Evolutionary conservation across 2,113 vertebrate species (phyloP).

Genomic region (Paramisgurnus dabryanus): DNA sequence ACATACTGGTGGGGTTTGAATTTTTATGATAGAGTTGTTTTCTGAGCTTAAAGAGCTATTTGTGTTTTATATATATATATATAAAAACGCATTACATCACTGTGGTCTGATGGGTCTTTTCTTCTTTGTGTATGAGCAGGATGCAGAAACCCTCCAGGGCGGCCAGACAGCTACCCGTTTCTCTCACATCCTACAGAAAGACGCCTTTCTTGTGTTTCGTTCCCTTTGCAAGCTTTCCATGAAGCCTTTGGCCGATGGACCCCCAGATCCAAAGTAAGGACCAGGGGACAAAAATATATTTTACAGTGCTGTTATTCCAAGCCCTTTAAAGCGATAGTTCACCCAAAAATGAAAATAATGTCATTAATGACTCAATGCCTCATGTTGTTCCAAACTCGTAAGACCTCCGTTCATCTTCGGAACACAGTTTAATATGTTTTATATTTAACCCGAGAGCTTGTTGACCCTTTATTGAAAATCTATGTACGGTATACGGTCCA

Average conservation of each 20-base stretch:
- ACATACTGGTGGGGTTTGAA: conserved; percentile 83
- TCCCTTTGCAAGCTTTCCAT: conserved; percentile 97
- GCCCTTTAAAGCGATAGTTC: too few species aligned
- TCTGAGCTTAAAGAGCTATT: not conserved
- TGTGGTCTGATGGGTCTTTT: not conserved
- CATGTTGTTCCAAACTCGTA: too few species aligned
- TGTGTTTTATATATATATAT: too few species aligned
- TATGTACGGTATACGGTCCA: too few species aligned
- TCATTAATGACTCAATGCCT: too few species aligned
- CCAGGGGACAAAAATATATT: not conserved
- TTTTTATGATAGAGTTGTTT: not conserved
- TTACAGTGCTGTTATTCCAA: too few species aligned
- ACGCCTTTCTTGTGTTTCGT: conserved; percentile 95
- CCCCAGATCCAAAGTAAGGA: conserved; percentile 95
- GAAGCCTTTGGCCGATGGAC: conserved; percentile 95
- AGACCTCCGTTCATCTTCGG: too few species aligned
- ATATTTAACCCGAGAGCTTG: too few species aligned
- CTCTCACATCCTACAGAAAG: conserved; percentile 94
- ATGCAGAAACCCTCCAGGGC: conserved; percentile 80
- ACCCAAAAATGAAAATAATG: too few species aligned
- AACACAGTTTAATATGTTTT: too few species aligned
- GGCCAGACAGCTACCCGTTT: conserved; percentile 81
- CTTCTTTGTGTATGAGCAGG: conserved; percentile 69
- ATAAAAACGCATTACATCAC: not conserved
- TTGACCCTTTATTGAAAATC: too few species aligned